Conservation (phyloP, 2,113 vertebrate species). For the Saguinus imperator region DNA sequence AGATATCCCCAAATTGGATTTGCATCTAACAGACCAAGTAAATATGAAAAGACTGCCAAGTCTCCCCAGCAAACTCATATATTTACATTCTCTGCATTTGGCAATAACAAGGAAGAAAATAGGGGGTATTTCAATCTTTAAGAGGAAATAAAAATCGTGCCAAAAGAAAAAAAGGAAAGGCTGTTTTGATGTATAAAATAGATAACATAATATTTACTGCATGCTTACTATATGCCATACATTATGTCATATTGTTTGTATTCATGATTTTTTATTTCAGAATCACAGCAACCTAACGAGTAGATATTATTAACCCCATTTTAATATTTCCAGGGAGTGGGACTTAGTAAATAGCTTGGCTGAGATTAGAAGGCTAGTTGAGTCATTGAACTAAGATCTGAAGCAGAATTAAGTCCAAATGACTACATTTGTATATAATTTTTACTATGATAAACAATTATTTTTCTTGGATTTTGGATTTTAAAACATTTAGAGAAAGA, state of each 20-base stretch:
- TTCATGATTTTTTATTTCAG: not conserved
- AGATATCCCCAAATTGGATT: constrained; percentile 49
- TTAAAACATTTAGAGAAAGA: not conserved
- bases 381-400: not conserved
- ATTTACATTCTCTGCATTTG: constrained; percentile 63
- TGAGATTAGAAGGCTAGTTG: not conserved
- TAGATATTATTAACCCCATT: not conserved
- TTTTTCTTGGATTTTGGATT: not conserved
- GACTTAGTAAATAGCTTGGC: not conserved
- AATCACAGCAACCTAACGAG: not conserved
- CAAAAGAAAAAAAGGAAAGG: not conserved
- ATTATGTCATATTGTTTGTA: not conserved
- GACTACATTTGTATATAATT: no score
- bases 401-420: not conserved
- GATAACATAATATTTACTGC: not conserved
- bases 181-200: not conserved
- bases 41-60: constrained; percentile 70
- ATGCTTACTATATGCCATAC: not conserved
- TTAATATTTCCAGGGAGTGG: not conserved
- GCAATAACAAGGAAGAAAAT: constrained; percentile 45
- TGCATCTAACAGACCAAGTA: constrained; percentile 43
- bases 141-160: not conserved
- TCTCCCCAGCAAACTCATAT: constrained; percentile 16
- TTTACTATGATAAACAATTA: not conserved
- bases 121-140: not conserved